Base-by-base conservation (phyloP, 2,797 vertebrate genomes). In the Anomalospiza imberbis region DNA sequence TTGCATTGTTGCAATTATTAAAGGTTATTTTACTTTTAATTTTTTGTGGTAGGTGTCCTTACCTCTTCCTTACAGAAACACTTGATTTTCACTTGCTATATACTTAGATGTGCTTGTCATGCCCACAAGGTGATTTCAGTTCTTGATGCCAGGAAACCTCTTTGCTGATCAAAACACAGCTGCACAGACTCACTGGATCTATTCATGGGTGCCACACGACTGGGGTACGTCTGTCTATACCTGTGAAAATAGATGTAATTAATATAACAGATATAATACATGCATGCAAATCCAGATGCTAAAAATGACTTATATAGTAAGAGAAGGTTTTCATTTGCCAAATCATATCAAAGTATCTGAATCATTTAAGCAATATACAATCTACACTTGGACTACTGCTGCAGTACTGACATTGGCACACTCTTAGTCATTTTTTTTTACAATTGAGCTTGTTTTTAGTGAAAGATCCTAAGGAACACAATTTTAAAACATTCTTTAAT, bases 141-240 rank as follows among this genome's bases (percentile, higher is more conserved):
- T 95, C 95, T 96, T 2, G 2, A 85, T 98, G 98, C 98, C 98
- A 98, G 92, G 95, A 97, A 98, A 93, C 95, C 95, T 97, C 97
- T 98, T 93, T 29, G 76, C 95, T 96, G 96, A 98, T 98, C 98
- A 98, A 98, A 98, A 98, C 98, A 98, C 98, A 98, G 98, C 98
- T 98, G 98, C 92, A 93, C 54, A 75, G 93, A 87, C 96, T 97
- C 38, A 40, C 68, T 91, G 95, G 96, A 96, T 97, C 95, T 95
- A 95, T 97, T 98, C 97, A 98, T 73, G 97, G 96, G 96, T 95
- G 96, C 97, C 96, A 95, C 95, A 92, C 77, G 95, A 91, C 94
- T 25, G 72, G 96, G 95, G 28, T 96, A 95, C 36, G 83, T 94
- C 98, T 98, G 96, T 95, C 97, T 97, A 72, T 98, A 98, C 97